A percentile compares a stretch with the other conserved stretches of the same genome.
These are phyloP conservation scores for Phainopepla nitens DNA, from an alignment of 2,113 vertebrate genomes.

Conservation along the genomic window DNA sequence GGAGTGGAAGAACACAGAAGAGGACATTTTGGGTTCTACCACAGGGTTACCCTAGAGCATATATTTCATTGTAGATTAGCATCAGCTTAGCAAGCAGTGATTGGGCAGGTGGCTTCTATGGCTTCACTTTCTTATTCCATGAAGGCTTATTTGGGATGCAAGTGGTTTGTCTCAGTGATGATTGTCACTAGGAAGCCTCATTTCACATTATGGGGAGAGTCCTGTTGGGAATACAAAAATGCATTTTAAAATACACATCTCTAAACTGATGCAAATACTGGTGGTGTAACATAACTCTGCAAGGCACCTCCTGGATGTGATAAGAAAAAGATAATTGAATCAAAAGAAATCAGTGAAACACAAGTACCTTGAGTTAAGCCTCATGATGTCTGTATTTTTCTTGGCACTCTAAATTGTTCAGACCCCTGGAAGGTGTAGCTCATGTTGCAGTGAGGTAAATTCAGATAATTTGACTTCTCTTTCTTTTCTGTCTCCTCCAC, in stretches of 20 bases:
- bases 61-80: not conserved
- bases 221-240: not conserved
- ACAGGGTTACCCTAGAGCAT: not conserved
- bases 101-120: not conserved
- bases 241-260: not conserved
- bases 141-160: not conserved
- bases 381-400: not conserved
- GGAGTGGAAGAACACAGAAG: not conserved
- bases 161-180: not conserved
- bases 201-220: not conserved
- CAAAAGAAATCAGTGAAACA: not conserved
- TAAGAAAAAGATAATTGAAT: not conserved
- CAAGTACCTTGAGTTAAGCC: not conserved
- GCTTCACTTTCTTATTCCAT: not conserved
- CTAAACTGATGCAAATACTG: not conserved
- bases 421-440: not conserved
- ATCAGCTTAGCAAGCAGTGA: not conserved
- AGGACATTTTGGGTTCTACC: not conserved
- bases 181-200: not conserved
- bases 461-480: not conserved
- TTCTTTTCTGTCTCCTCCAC: not conserved
- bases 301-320: not conserved
- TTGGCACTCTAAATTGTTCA: not conserved
- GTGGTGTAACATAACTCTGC: not conserved
- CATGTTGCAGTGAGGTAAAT: not conserved